Evolutionary conservation across 1,140 invertebrate genomes (phyloP).

Genomic region (Drosophila ironensis): DNA sequence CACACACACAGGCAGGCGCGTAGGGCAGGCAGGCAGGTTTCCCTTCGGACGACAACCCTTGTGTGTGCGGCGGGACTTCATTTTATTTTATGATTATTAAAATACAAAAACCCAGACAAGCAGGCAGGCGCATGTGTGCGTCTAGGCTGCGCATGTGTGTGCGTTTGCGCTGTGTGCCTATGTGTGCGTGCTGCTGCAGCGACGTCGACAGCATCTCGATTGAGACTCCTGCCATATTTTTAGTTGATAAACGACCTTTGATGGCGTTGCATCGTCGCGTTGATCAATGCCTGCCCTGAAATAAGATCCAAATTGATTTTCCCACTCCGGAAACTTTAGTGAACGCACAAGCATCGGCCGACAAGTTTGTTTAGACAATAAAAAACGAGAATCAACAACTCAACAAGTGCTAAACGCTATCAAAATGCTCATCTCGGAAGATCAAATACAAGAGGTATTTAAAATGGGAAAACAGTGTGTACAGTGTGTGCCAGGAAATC

Average conservation of each 20-base stretch:
- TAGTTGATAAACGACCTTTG: conserved; percentile 82
- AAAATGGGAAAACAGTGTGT: conserved; percentile 9
- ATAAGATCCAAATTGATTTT: conserved; percentile 7
- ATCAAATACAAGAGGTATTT: conserved; percentile 79
- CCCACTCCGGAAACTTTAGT: too few species aligned
- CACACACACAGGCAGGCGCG: too few species aligned
- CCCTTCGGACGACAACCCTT: conserved; percentile 70
- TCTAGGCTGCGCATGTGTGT: background rate
- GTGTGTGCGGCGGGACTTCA: conserved; percentile 55
- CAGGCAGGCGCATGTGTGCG: conserved; percentile 16
- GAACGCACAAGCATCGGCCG: conserved; percentile 4
- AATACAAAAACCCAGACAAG: conserved; percentile 31
- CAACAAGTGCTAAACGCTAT: conserved; percentile 23
- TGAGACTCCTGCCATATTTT: conserved; percentile 67
- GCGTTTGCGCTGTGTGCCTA: conserved; percentile 2
- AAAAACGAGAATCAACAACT: background rate
- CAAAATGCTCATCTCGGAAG: conserved; percentile 75
- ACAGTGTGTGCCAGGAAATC: conserved; percentile 15
- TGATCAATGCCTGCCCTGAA: conserved; percentile 57
- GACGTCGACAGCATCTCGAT: conserved; percentile 26
- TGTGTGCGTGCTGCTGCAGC: conserved; percentile 19
- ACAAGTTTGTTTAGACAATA: background rate
- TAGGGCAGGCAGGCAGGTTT: conserved; percentile 40
- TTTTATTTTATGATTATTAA: conserved; percentile 77
- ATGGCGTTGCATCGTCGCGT: conserved; percentile 80